Base-by-base conservation (phyloP, 2,888 invertebrate species). In the Ditylenchus weischeri region DNA sequence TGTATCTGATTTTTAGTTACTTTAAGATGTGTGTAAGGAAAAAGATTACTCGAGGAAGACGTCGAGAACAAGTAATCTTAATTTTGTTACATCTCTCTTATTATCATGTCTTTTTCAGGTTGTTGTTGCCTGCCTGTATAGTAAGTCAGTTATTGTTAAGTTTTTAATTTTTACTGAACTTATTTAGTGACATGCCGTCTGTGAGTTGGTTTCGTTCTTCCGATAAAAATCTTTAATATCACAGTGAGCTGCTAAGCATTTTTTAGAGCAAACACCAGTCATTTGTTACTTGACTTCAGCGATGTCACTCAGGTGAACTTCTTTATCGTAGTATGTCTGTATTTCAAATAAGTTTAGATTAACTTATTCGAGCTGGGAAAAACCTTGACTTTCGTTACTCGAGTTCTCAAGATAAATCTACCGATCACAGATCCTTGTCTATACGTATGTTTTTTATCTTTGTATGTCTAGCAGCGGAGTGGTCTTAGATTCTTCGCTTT, bases 251-350 rank as follows among this genome's bases (percentile, higher is more conserved):
- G 43, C 43, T 43, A 15, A 43, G 11, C 8, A 94, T 0, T 96
- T 96, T 81, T 88, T 96, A 90, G 91, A 0, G 93, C 95, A 85
- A 91, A 91, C 77, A 94, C 94, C 69, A 90, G 92, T 75, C 94
- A 94, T 88, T 88, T 96, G 84, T 87, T 96, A 64, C 91, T 98
- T 81, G 96, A 98, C 84, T 93, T 96, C 73, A 94, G 94, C 85
- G 96, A 96, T 86, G 90, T 93, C 19, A 81, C 80, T 57, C 81
- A 81, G 76, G 79, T 79, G 18, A 19, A 15, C 15, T 50, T 4
- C 43, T 4, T 23, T 23, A 8, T 43, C 15, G 3, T 3, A 43
- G 15, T 43, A 13, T 8, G 11, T 43, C 15, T 15, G 43, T 43
- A 6, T 43, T 10, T 15, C 2, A 43, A 15, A 19, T 47, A n/a